Evolutionary conservation across 2,113 vertebrate genomes (phyloP).

Genomic region (Corydoras maculifer): DNA sequence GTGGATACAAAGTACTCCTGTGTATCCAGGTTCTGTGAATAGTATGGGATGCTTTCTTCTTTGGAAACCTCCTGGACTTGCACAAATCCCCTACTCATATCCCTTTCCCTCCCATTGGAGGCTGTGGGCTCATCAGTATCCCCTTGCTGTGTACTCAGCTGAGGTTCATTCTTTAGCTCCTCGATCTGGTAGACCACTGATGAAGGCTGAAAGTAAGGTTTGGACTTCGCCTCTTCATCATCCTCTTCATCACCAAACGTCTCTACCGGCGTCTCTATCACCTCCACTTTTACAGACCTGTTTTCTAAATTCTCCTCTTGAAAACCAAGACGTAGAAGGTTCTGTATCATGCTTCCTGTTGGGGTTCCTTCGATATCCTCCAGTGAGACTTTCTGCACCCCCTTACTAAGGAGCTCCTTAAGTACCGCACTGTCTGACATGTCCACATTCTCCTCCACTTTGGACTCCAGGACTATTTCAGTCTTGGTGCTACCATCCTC

Average conservation of each 20-base stretch:
- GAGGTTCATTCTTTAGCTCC: constrained; percentile 72
- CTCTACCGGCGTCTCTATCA: constrained; percentile 79
- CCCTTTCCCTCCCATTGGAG: background rate
- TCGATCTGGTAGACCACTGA: constrained; percentile 79
- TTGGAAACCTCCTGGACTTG: constrained; percentile 51
- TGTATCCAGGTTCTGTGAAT: constrained; percentile 67
- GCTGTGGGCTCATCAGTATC: constrained; percentile 44
- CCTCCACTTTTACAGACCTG: constrained; percentile 79
- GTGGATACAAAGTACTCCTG: constrained; percentile 85
- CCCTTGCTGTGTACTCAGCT: constrained; percentile 30
- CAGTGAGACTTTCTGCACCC: constrained; percentile 64
- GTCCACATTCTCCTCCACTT: constrained; percentile 73
- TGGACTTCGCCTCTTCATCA: constrained; percentile 51
- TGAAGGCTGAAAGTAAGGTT: constrained; percentile 50
- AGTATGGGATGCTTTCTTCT: constrained; percentile 51
- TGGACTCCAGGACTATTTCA: constrained; percentile 77
- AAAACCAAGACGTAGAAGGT: constrained; percentile 69
- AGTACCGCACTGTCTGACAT: constrained; percentile 62
- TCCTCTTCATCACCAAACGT: constrained; percentile 59
- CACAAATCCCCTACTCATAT: constrained; percentile 45
- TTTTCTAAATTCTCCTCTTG: constrained; percentile 61
- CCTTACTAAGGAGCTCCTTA: constrained; percentile 65
- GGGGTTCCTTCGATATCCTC: constrained; percentile 65
- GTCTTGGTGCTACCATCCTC: constrained; percentile 74
- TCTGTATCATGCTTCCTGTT: constrained; percentile 73